phyloP scores from a whole-genome alignment of 2,888 invertebrate species.

The Meghimatium bilineatum region DNA sequence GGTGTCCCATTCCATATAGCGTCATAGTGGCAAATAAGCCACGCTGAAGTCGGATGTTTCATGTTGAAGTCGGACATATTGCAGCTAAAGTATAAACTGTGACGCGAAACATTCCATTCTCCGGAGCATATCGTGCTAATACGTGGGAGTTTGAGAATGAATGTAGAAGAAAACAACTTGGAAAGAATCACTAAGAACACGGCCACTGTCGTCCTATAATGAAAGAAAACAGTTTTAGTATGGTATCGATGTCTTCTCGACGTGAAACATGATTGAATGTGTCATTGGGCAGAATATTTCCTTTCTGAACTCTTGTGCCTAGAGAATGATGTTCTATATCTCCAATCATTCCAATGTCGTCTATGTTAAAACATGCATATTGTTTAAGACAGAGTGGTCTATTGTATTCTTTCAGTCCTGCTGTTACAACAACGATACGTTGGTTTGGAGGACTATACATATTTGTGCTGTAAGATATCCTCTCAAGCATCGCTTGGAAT shows the following conservation, averaged over 20 bases:
- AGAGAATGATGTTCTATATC: background rate
- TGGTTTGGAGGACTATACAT: background rate
- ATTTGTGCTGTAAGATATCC: background rate
- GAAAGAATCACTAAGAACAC: no score
- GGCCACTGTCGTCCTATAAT: conserved; percentile 5
- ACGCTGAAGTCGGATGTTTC: no score
- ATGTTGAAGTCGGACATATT: no score
- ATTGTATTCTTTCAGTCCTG: background rate
- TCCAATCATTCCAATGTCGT: background rate
- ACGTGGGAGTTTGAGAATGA: no score
- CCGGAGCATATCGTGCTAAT: no score
- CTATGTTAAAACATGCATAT: background rate
- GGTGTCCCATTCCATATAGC: no score
- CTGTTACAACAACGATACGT: background rate
- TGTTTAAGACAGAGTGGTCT: background rate
- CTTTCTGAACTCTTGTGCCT: background rate
- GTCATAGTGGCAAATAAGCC: no score
- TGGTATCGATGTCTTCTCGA: background rate
- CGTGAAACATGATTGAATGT: background rate
- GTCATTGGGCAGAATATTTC: background rate
- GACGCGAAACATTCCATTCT: no score
- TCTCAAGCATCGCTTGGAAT: background rate
- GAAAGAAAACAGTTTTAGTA: background rate
- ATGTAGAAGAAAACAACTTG: no score
- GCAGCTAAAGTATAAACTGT: no score